Evolutionary conservation across 2,888 invertebrate genomes (phyloP).

Genomic region (Buathra laborator): DNA sequence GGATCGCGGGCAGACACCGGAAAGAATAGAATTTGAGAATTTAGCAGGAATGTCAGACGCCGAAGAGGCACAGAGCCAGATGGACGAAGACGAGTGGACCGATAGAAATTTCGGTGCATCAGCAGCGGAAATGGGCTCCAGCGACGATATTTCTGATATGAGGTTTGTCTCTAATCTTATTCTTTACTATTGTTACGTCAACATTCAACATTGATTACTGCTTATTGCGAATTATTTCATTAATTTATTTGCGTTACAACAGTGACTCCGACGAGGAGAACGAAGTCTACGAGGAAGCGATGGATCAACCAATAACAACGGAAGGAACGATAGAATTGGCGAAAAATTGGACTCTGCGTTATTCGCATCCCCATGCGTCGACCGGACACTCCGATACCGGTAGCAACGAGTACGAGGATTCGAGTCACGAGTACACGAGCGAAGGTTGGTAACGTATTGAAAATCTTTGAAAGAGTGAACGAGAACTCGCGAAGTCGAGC

Average conservation of each 20-base stretch:
- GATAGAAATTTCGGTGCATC: conserved; percentile 96
- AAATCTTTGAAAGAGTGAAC: conserved; percentile 25
- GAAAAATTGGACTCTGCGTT: conserved; percentile 89
- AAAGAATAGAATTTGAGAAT: conserved; percentile 93
- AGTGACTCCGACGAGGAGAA: conserved; percentile 89
- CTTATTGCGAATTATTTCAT: not conserved
- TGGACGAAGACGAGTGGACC: conserved; percentile 98
- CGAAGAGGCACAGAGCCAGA: conserved; percentile 90
- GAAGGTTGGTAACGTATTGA: conserved; percentile 77
- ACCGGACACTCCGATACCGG: conserved; percentile 84
- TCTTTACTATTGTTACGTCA: not conserved
- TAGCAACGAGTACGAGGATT: conserved; percentile 86
- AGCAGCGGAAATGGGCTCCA: conserved; percentile 89
- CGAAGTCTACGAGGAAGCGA: conserved; percentile 89
- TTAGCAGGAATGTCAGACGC: conserved; percentile 88
- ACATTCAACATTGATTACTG: not conserved
- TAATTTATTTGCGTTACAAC: conserved; percentile 52
- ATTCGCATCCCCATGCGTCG: conserved; percentile 84
- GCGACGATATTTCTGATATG: conserved; percentile 88
- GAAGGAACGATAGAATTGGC: conserved; percentile 90
- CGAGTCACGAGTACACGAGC: conserved; percentile 84
- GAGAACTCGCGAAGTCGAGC: conserved; percentile 57
- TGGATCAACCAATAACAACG: conserved; percentile 88
- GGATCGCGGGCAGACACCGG: conserved; percentile 89
- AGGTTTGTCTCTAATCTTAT: conserved; percentile 80